phyloP scores from a whole-genome alignment of 2,888 invertebrate genomes.

The Archips crataeganus region DNA sequence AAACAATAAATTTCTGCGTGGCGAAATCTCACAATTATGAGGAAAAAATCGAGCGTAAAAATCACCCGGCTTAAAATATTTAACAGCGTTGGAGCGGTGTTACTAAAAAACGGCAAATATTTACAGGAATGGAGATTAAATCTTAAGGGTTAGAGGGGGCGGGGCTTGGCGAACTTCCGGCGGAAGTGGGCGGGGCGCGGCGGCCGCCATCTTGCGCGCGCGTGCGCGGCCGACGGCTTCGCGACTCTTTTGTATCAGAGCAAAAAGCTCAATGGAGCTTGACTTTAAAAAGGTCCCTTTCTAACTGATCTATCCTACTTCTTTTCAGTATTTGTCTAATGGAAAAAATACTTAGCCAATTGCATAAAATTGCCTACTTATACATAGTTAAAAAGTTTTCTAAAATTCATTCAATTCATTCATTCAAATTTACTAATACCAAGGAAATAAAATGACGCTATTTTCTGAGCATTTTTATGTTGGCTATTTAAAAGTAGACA shows the following conservation, averaged over 20 bases:
- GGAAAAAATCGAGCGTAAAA: neutral
- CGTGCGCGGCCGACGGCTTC: conserved; percentile 59
- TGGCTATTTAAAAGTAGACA: no score
- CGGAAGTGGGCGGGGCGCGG: conserved; percentile 74
- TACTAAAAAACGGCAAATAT: conserved; percentile 24
- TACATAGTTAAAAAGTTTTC: no score
- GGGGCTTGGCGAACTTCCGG: conserved; percentile 69
- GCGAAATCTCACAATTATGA: neutral
- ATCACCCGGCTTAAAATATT: neutral
- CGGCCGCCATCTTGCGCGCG: conserved; percentile 73
- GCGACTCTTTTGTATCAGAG: conserved; percentile 46
- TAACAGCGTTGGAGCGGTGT: conserved; percentile 1
- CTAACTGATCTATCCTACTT: neutral
- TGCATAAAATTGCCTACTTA: no score
- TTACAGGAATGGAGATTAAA: conserved; percentile 31
- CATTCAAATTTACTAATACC: no score
- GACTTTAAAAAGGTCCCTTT: neutral
- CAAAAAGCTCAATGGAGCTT: conserved; percentile 46
- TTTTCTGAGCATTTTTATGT: no score
- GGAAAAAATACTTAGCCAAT: neutral
- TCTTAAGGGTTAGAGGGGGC: conserved; percentile 41
- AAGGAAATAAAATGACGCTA: no score
- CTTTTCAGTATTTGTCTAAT: neutral
- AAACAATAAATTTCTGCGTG: neutral
- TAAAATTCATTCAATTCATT: no score